Evolutionary conservation across 2,888 invertebrate genomes (phyloP).

Genomic region (Spisula subtruncata): DNA sequence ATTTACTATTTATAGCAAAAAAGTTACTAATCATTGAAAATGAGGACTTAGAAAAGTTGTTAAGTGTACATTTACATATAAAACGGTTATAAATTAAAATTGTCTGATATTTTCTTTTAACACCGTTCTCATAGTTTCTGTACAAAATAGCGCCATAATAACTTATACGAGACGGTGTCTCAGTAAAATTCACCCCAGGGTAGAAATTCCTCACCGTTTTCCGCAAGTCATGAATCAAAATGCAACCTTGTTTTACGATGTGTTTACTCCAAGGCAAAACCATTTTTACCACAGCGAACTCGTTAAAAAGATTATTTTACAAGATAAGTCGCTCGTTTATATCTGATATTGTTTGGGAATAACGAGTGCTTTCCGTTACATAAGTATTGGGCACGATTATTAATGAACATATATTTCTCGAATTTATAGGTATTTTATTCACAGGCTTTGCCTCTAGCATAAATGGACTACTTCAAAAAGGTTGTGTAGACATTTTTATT

Average conservation of each 20-base stretch:
- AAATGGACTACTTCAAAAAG: slow-evolving; percentile 23
- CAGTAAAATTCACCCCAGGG: not conserved
- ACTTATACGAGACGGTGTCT: slow-evolving; percentile 1
- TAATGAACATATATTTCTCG: not conserved
- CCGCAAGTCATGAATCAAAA: not conserved
- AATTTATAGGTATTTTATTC: not conserved
- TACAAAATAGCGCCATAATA: not conserved
- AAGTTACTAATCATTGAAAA: too few relatives aligned
- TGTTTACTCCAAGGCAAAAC: not conserved
- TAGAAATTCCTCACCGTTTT: not conserved
- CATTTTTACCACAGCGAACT: slow-evolving; percentile 5
- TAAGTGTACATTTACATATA: not conserved
- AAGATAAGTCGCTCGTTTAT: slow-evolving; percentile 7
- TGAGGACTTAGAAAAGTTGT: too few relatives aligned
- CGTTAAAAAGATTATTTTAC: slow-evolving; percentile 7
- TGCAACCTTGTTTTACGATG: not conserved
- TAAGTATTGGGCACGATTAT: not conserved
- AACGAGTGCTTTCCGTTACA: slow-evolving; percentile 8
- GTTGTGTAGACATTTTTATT: slow-evolving; percentile 20
- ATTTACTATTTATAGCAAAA: too few relatives aligned
- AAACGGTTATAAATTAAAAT: not conserved
- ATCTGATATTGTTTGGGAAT: not conserved
- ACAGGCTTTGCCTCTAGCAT: slow-evolving; percentile 13
- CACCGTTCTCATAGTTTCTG: not conserved
- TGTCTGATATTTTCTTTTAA: not conserved